Evolutionary conservation across 2,888 invertebrate species (phyloP).

Genomic region (Polyommatus iphigenia): DNA sequence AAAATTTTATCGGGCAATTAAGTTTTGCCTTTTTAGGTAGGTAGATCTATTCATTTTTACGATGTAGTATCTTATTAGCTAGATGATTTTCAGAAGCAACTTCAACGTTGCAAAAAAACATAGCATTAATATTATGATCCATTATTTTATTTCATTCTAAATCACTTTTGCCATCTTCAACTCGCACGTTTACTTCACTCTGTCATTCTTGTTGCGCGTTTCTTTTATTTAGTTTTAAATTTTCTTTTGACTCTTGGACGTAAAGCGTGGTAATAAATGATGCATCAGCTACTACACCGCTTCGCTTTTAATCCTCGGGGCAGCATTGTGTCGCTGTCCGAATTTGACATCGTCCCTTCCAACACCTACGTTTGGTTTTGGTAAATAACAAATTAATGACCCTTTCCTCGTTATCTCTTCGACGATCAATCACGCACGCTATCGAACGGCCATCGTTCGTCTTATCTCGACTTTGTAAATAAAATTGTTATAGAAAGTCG

Average conservation of each 20-base stretch:
- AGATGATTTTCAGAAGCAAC: background rate
- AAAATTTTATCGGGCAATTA: too few species aligned
- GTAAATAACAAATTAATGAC: conserved; percentile 72
- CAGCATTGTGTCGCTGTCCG: conserved; percentile 71
- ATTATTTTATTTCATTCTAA: background rate
- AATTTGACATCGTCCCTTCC: conserved; percentile 68
- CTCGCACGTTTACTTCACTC: background rate
- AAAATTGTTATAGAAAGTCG: conserved; percentile 35
- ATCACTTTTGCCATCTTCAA: conserved; percentile 9
- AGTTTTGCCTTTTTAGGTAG: background rate
- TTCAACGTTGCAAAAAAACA: background rate
- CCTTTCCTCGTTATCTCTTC: conserved; percentile 60
- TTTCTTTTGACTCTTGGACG: conserved; percentile 6
- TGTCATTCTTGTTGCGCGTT: conserved; percentile 14
- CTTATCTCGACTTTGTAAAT: conserved; percentile 44
- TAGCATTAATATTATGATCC: background rate
- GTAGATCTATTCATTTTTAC: background rate
- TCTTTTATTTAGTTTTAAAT: conserved; percentile 24
- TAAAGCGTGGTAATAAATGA: conserved; percentile 66
- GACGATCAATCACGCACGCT: conserved; percentile 61
- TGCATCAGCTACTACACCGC: conserved; percentile 71
- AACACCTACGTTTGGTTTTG: conserved; percentile 59
- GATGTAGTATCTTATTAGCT: background rate
- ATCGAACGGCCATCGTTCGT: conserved; percentile 53
- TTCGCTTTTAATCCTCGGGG: conserved; percentile 75